Conservation (phyloP, 2,113 vertebrate species). For the Thymallus thymallus region DNA sequence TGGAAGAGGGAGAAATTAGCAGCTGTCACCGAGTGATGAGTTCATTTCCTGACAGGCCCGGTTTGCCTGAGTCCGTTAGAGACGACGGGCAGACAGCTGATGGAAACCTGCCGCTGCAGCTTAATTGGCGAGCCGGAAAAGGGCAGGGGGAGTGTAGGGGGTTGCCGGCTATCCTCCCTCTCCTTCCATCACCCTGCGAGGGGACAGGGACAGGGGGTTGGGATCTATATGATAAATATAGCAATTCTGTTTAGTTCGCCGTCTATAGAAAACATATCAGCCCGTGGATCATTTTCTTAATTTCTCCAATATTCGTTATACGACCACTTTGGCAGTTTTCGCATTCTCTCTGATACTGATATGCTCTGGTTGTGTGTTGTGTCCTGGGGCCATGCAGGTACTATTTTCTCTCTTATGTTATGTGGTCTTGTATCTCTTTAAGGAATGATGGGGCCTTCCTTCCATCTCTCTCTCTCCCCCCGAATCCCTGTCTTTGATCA, state of each 20-base stretch:
- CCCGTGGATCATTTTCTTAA: slow-evolving; percentile 73
- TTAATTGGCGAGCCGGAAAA: slow-evolving; percentile 87
- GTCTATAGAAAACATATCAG: slow-evolving; percentile 75
- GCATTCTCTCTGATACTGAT: slow-evolving; percentile 64
- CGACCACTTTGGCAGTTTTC: slow-evolving; percentile 72
- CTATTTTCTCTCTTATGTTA: slow-evolving; percentile 54
- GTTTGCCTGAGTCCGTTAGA: slow-evolving; percentile 80
- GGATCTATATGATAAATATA: slow-evolving; percentile 71
- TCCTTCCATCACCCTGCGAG: slow-evolving; percentile 33
- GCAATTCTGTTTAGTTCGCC: slow-evolving; percentile 72
- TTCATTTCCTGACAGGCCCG: slow-evolving; percentile 98
- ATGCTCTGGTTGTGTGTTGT: slow-evolving; percentile 58
- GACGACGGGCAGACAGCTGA: slow-evolving; percentile 81
- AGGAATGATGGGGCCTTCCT: too few relatives aligned
- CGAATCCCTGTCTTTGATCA: slow-evolving; percentile 69
- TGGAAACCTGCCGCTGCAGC: slow-evolving; percentile 85
- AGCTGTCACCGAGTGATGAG: slow-evolving; percentile 94
- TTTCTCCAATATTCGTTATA: slow-evolving; percentile 72
- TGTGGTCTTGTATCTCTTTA: slow-evolving; percentile 10
- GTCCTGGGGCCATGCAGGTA: slow-evolving; percentile 64
- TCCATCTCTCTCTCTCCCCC: slow-evolving; percentile 36
- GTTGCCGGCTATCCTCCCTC: slow-evolving; percentile 35
- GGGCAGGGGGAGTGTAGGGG: slow-evolving; percentile 63
- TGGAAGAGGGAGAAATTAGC: slow-evolving; percentile 95
- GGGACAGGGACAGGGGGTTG: not conserved